Evolutionary conservation across 2,797 vertebrate species (phyloP), one percentile per base, ranked within the genome.

Genomic region (Enteromius unitaeniatus): DNA sequence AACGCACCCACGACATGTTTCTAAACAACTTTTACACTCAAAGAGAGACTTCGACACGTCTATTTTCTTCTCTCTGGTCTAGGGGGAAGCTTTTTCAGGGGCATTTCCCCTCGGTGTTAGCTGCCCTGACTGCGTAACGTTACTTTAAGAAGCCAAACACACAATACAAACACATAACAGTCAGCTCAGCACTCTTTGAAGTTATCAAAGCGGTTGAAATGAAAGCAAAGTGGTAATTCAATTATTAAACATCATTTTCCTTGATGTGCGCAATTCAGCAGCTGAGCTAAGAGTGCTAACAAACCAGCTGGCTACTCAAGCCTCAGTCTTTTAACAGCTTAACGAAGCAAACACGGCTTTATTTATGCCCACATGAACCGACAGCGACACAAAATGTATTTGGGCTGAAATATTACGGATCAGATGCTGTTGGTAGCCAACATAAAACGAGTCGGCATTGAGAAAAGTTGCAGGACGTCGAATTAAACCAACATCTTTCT

Each of bases 231-330:
- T 0, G 23, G 14, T 17, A 62, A n/a, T 17, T 13, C 9, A 40
- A 37, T 2, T 34, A 31, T 60, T 62, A 28, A 58, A 72, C n/a
- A 55, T 7, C 0, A 9, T 40, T 31, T 51, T 62, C 2, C n/a
- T 40, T 31, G 31, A 74, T 82, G 72, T 82, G 72, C 81, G 81
- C 81, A 82, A 67, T 82, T 21, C 60, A 74, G 60, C 13, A 51
- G 55, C 60, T 2, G 15, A 42, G 70, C 81, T 65, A 82, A 67
- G 58, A 40, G 47, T n/a, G 70, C 81, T 69, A 77, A 77, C 82
- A 31, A 83, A 78, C 73, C 62, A 58, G 37, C 26, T 58, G 23
- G 73, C 49, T 68, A 83, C 17, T 69, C 45, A 68, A 26, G 23
- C 62, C 42, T 49, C 31, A 6, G 10, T 45, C 17, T 15, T 45